Evolutionary conservation across 2,888 invertebrate genomes (phyloP), one percentile per base, ranked within the genome.

Genomic region (Melipona beecheii): DNA sequence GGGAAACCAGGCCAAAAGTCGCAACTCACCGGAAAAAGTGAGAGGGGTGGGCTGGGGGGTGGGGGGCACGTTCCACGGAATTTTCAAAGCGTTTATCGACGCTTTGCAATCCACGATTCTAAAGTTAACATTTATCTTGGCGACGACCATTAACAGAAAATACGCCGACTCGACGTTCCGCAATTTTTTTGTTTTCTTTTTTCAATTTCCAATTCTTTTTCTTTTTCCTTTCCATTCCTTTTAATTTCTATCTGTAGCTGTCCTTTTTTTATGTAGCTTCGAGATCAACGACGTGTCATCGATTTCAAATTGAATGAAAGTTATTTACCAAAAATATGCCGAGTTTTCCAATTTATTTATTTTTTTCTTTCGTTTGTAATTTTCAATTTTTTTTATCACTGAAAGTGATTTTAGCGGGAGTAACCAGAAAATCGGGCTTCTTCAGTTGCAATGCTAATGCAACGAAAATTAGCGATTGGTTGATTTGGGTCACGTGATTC

Each of bases 1-100:
- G 43, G 15, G 52, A 52, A 76, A 76, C 62, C 50, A 43, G 70
- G 52, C 21, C 36, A 21, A 62, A 70, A 64, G 58, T 62, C 15
- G 21, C 49, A 49, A 58, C 43, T 72, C 27, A 21, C 43, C 11
- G 49, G 24, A 70, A 54, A 13, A 17, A 17, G 4, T 4, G 6
- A 6, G 6, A 54, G 27, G 27, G 24, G 3, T 31, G 31, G 0
- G 31, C n/a, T 3, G 36, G 0, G 0, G 36, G 9, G 9, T 1
- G 0, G 43, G 4, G 19, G 4, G 4, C 4, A 56, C 24, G 15
- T 54, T 58, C 2, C 11, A 19, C 11, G 36, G 1, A 17, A 43
- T 43, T 36, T 72, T 15, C 31, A 66, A 54, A 54, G 11, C n/a
- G 31, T 60, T 9, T 43, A 54, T 31, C 62, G 19, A 19, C 27